Conservation (phyloP, 2,888 invertebrate genomes). For the Cataglyphis rosenhaueri region DNA sequence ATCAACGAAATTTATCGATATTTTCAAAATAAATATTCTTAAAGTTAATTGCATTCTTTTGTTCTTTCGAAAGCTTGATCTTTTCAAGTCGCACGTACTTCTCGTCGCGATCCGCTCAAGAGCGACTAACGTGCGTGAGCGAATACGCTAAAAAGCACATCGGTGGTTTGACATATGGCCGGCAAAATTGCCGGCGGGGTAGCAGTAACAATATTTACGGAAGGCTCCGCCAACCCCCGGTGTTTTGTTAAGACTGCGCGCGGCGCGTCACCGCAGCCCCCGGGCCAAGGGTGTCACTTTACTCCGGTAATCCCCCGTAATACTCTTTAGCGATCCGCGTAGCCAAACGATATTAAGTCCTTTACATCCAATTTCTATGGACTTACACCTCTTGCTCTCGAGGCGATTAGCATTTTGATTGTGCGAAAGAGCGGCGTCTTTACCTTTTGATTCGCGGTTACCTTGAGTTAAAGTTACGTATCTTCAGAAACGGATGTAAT, state of each 20-base stretch:
- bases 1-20: background rate
- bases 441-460: constrained; percentile 39
- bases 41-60: background rate
- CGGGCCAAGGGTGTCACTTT: constrained; percentile 81
- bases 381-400: constrained; percentile 82
- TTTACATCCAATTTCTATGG: constrained; percentile 84
- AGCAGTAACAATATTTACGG: constrained; percentile 85
- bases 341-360: constrained; percentile 79
- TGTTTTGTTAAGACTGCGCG: constrained; percentile 85
- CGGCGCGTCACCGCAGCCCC: constrained; percentile 74
- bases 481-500: constrained; percentile 31
- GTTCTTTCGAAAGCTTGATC: constrained; percentile 17
- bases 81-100: background rate
- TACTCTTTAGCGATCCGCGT: constrained; percentile 82
- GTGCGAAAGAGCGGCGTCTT: constrained; percentile 60
- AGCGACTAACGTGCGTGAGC: constrained; percentile 30
- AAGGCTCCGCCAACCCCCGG: constrained; percentile 80
- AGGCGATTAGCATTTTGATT: constrained; percentile 84
- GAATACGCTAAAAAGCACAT: constrained; percentile 78
- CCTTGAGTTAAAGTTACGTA: constrained; percentile 27
- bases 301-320: constrained; percentile 83
- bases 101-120: background rate
- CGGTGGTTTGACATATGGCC: constrained; percentile 83
- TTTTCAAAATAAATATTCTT: constrained; percentile 24
- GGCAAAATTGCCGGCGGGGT: constrained; percentile 83